Conservation (phyloP, 1,140 invertebrate species). For the Dendroctonus ponderosae region DNA sequence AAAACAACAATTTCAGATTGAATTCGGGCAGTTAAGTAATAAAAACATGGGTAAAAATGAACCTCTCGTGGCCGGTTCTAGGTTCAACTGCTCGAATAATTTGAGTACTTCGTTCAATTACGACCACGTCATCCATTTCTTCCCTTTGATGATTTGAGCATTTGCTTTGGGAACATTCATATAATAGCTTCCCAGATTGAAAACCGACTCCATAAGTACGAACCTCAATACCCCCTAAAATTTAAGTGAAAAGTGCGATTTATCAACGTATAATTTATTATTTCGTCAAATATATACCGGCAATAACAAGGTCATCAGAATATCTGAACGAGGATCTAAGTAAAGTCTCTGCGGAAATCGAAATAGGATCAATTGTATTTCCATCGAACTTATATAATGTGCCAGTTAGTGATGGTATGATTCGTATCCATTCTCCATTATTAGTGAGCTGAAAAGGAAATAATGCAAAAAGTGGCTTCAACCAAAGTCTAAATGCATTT, state of each 20-base stretch:
- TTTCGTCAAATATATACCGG: slow-evolving; percentile 58
- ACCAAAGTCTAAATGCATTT: background rate
- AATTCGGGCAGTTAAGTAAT: slow-evolving; percentile 2
- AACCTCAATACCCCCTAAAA: slow-evolving; percentile 63
- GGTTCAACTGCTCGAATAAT: slow-evolving; percentile 86
- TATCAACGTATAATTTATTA: background rate
- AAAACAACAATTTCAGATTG: slow-evolving; percentile 38
- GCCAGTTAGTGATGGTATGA: slow-evolving; percentile 90
- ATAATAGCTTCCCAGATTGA: slow-evolving; percentile 72
- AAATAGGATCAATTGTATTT: slow-evolving; percentile 80
- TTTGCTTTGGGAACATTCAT: slow-evolving; percentile 74
- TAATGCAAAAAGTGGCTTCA: too few relatives aligned
- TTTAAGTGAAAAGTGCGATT: background rate
- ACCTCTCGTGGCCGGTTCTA: slow-evolving; percentile 78
- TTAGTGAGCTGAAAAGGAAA: slow-evolving; percentile 67
- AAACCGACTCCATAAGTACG: slow-evolving; percentile 71
- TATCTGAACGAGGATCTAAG: slow-evolving; percentile 81
- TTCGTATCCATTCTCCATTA: slow-evolving; percentile 79
- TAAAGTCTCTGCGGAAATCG: slow-evolving; percentile 80
- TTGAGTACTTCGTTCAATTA: slow-evolving; percentile 78
- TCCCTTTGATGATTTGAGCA: slow-evolving; percentile 60
- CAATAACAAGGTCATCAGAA: slow-evolving; percentile 82
- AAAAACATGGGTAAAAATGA: slow-evolving; percentile 12
- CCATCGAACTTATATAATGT: slow-evolving; percentile 90
- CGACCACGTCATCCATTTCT: slow-evolving; percentile 64